A percentile compares a stretch with the other conserved stretches of the same genome.
Conservation (phyloP, 1,140 invertebrate species). For the Leguminivora glycinivorella region DNA sequence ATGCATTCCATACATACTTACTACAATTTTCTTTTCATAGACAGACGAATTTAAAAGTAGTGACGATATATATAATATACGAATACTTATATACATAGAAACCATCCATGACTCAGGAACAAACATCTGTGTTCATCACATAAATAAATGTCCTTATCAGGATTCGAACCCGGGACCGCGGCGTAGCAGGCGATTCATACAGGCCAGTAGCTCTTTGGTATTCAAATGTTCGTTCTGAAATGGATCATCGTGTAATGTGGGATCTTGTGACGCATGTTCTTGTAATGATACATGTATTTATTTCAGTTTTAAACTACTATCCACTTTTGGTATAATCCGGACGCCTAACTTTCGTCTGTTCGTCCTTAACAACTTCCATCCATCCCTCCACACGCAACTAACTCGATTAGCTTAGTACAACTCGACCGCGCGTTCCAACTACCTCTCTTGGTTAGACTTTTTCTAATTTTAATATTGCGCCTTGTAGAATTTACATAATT, state of each 20-base stretch:
- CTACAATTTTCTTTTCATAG: no score
- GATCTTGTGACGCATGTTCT: not conserved
- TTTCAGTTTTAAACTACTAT: no score
- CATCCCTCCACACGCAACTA: slow-evolving; percentile 28
- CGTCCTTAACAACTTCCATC: not conserved
- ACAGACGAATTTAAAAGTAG: no score
- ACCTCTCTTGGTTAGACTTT: not conserved
- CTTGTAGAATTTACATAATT: not conserved
- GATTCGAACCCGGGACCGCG: no score
- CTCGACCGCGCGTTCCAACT: slow-evolving; percentile 34
- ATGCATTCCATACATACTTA: no score
- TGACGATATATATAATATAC: no score
- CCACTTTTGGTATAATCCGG: no score
- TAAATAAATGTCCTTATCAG: no score
- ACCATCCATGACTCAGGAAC: no score
- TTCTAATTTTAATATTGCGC: not conserved
- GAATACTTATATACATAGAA: no score
- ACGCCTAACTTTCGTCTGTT: not conserved
- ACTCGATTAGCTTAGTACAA: slow-evolving; percentile 47
- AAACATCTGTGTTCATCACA: no score
- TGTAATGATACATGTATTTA: no score
- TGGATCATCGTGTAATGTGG: not conserved
- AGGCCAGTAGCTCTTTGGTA: not conserved
- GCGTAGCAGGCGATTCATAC: not conserved
- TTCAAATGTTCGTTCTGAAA: not conserved